Evolutionary conservation across 2,113 vertebrate species (phyloP).

Genomic region (Paracanthobrama guichenoti): DNA sequence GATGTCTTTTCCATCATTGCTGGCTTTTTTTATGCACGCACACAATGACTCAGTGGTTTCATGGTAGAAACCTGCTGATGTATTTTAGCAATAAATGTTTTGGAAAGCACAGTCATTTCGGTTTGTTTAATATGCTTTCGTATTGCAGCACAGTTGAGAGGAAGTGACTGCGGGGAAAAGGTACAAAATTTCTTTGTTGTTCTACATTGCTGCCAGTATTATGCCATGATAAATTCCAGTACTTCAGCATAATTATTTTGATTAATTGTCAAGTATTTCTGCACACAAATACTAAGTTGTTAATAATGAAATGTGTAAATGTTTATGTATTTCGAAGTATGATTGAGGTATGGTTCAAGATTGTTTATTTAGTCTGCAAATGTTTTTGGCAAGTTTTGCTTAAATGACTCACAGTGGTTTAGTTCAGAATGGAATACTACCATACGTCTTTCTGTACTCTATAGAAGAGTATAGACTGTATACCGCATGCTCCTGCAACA

Average conservation of each 20-base stretch:
- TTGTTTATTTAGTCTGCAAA: not conserved
- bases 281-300: not conserved
- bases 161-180: conserved; percentile 28
- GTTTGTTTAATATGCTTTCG: not conserved
- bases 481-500: not conserved
- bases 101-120: conserved; percentile 38
- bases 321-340: not conserved
- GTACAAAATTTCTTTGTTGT: not conserved
- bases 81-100: not conserved
- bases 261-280: not conserved
- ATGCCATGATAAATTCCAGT: not conserved
- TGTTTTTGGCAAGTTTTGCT: not conserved
- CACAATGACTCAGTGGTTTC: conserved; percentile 25
- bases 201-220: not conserved
- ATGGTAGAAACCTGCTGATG: conserved; percentile 29
- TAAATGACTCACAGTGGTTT: not conserved
- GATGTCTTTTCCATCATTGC: not conserved
- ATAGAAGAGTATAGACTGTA: not conserved
- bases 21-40: not conserved
- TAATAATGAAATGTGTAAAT: not conserved
- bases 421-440: not conserved
- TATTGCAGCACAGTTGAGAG: conserved; percentile 16
- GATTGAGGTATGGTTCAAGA: not conserved
- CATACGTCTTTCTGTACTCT: not conserved
- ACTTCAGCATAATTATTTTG: not conserved